These are phyloP conservation scores for Drosophila ficusphila DNA, from an alignment of 1,140 invertebrate genomes.

Conservation along the genomic window DNA sequence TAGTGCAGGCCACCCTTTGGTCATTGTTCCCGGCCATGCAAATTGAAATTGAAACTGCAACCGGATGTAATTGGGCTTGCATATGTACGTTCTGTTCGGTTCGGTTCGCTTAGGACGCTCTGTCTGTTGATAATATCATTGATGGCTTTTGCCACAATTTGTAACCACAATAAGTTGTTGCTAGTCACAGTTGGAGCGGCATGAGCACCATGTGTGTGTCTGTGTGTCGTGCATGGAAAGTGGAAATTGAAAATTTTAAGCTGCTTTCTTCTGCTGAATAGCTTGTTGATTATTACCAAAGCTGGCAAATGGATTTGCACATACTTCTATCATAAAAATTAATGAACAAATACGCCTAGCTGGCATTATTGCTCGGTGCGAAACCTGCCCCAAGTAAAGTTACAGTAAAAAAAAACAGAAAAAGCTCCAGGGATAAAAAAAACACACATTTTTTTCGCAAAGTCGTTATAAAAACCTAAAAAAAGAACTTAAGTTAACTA, in stretches of 20 bases:
- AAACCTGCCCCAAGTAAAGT: no score
- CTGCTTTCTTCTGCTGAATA: constrained; percentile 46
- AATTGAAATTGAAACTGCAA: constrained; percentile 83
- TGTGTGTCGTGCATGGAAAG: constrained; percentile 32
- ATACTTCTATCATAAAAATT: constrained; percentile 31
- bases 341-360: constrained; percentile 25
- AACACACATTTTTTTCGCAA: no score
- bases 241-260: constrained; percentile 62
- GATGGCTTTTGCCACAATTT: constrained; percentile 79
- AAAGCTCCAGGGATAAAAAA: no score
- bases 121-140: constrained; percentile 72
- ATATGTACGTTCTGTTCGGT: constrained; percentile 51
- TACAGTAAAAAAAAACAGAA: no score
- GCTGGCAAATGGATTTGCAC: constrained; percentile 33
- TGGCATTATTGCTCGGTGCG: neutral
- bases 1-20: constrained; percentile 9
- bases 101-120: constrained; percentile 5
- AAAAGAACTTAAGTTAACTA: no score
- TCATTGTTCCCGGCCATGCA: constrained; percentile 51
- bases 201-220: constrained; percentile 9
- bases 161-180: constrained; percentile 78
- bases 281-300: constrained; percentile 66
- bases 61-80: constrained; percentile 81
- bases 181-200: constrained; percentile 38
- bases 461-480: no score